These are phyloP conservation scores for Antennarius striatus DNA, from an alignment of 2,113 vertebrate species.

Conservation along the genomic window DNA sequence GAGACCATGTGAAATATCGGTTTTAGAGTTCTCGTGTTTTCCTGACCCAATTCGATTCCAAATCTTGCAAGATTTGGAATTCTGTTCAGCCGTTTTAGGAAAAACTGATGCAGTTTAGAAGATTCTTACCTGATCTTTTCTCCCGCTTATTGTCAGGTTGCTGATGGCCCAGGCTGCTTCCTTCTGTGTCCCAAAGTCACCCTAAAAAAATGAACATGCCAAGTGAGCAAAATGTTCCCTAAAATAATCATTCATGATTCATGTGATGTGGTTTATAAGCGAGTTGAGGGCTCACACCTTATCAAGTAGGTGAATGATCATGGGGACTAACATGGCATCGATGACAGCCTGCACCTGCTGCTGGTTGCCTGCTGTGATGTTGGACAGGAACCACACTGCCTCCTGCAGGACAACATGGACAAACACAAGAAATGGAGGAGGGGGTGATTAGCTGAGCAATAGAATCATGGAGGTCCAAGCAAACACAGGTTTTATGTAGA, in stretches of 20 bases:
- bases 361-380: slow-evolving; percentile 99
- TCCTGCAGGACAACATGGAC: slow-evolving; percentile 82
- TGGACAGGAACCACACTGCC: slow-evolving; percentile 99
- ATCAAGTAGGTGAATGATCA: slow-evolving; percentile 99
- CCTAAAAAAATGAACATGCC: slow-evolving; percentile 74
- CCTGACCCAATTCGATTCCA: too few species aligned
- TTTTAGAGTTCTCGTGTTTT: too few species aligned
- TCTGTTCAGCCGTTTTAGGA: too few species aligned
- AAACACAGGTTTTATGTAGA: background rate
- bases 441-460: background rate
- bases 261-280: background rate
- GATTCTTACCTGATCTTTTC: slow-evolving; percentile 93
- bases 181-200: slow-evolving; percentile 98
- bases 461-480: too few species aligned
- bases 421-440: slow-evolving; percentile 7
- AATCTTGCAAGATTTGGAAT: too few species aligned
- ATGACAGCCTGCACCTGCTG: slow-evolving; percentile 99
- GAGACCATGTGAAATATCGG: background rate
- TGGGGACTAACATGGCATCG: slow-evolving; percentile 96
- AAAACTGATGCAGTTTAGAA: background rate
- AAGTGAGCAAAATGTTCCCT: background rate
- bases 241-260: background rate
- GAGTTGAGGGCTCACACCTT: slow-evolving; percentile 81
- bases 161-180: slow-evolving; percentile 99
- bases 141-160: slow-evolving; percentile 98